Evolutionary conservation across 2,888 invertebrate species (phyloP).

Genomic region (Isotomurus palustris): DNA sequence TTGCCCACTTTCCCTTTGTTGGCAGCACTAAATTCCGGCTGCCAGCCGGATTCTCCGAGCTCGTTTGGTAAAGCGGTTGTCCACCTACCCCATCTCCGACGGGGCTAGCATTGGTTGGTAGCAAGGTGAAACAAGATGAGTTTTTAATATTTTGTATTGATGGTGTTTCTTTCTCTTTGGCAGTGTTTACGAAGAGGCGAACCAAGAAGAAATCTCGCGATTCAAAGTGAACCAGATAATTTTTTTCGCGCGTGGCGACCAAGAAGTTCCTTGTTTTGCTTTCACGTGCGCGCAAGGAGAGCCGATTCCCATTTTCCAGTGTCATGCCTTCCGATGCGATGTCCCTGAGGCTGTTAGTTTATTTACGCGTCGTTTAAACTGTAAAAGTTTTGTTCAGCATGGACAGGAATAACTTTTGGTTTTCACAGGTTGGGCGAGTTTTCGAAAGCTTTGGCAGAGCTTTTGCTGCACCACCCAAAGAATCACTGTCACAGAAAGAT

Average conservation of each 20-base stretch:
- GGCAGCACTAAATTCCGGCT: no score
- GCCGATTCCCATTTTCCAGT: constrained; percentile 83
- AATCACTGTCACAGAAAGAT: neutral
- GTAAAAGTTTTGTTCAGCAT: neutral
- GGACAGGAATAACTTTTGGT: neutral
- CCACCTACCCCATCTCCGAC: no score
- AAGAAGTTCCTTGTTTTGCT: constrained; percentile 91
- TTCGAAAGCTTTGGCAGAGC: constrained; percentile 83
- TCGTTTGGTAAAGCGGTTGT: no score
- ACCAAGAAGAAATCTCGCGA: constrained; percentile 74
- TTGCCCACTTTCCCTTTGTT: no score
- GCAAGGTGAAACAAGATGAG: no score
- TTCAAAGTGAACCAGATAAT: constrained; percentile 89
- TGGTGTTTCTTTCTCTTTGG: constrained; percentile 11
- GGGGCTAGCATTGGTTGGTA: no score
- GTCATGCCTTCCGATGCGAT: constrained; percentile 95
- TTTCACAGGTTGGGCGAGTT: constrained; percentile 54
- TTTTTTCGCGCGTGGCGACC: constrained; percentile 88
- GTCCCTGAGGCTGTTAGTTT: constrained; percentile 81
- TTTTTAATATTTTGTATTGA: constrained; percentile 46
- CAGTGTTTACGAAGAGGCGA: constrained; percentile 68
- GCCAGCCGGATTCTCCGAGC: no score
- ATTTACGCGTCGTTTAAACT: constrained; percentile 15
- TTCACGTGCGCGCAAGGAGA: constrained; percentile 96
- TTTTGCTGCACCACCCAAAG: constrained; percentile 53